phyloP scores from a whole-genome alignment of 2,888 invertebrate genomes.

The Micoletzkya japonica region DNA sequence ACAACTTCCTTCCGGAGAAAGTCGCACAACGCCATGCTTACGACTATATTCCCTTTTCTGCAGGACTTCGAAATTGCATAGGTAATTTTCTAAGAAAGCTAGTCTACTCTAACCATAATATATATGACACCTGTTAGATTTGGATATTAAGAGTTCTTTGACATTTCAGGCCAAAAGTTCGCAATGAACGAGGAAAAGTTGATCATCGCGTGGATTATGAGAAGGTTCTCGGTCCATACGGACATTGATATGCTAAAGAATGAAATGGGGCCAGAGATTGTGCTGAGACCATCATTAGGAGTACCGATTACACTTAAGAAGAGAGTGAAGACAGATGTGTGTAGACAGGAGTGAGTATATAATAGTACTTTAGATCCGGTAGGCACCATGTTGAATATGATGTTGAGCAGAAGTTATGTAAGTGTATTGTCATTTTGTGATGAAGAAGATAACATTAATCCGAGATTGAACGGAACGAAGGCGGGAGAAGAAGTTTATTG shows the following conservation, averaged over 20 bases:
- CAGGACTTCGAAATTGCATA: constrained; percentile 21
- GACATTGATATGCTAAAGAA: neutral
- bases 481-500: too few species aligned
- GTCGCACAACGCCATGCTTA: constrained; percentile 13
- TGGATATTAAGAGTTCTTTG: neutral
- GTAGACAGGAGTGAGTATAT: too few species aligned
- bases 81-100: neutral
- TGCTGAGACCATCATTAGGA: neutral
- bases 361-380: too few species aligned
- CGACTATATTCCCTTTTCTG: constrained; percentile 23
- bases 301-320: neutral
- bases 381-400: too few species aligned
- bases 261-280: neutral
- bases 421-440: too few species aligned
- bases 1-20: constrained; percentile 17
- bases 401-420: too few species aligned
- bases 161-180: constrained; percentile 7
- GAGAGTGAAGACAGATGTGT: too few species aligned
- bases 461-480: too few species aligned
- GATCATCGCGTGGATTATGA: neutral
- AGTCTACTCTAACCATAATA: neutral
- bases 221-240: neutral
- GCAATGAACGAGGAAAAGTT: constrained; percentile 25
- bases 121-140: neutral
- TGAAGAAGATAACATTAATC: too few species aligned